Percentiles rank a stretch among this genome's conserved stretches.
These are phyloP conservation scores for Melanotus villosus DNA, from an alignment of 2,888 invertebrate genomes.

Conservation along the genomic window DNA sequence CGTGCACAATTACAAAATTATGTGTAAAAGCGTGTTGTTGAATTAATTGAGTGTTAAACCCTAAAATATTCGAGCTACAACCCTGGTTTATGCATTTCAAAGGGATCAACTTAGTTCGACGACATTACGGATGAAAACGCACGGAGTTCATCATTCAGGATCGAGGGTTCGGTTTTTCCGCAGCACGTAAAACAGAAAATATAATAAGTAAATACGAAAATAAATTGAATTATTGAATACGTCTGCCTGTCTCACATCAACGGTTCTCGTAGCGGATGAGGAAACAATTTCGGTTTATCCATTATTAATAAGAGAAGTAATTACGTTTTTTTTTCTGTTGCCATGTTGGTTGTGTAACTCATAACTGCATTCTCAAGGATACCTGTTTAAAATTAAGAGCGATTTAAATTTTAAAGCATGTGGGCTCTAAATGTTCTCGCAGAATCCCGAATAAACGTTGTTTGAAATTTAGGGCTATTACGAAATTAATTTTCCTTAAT, in stretches of 20 bases:
- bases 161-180: conserved; percentile 1
- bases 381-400: no score
- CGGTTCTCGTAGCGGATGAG: not conserved
- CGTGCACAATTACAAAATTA: no score
- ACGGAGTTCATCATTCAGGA: not conserved
- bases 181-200: conserved; percentile 9
- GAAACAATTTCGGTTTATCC: conserved; percentile 7
- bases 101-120: not conserved
- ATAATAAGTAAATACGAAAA: not conserved
- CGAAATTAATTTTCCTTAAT: no score
- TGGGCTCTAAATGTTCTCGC: no score
- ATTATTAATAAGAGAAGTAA: conserved; percentile 12
- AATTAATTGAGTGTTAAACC: no score
- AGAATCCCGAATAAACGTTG: no score
- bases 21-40: no score
- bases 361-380: not conserved
- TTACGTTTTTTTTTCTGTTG: not conserved
- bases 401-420: no score
- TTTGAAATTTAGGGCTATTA: no score
- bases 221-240: conserved; percentile 8
- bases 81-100: conserved; percentile 1
- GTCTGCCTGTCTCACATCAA: not conserved
- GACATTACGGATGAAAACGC: conserved; percentile 12
- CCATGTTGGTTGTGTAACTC: not conserved
- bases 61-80: not conserved